Evolutionary conservation across 2,113 vertebrate genomes (phyloP).

Genomic region (Catharus minimus): DNA sequence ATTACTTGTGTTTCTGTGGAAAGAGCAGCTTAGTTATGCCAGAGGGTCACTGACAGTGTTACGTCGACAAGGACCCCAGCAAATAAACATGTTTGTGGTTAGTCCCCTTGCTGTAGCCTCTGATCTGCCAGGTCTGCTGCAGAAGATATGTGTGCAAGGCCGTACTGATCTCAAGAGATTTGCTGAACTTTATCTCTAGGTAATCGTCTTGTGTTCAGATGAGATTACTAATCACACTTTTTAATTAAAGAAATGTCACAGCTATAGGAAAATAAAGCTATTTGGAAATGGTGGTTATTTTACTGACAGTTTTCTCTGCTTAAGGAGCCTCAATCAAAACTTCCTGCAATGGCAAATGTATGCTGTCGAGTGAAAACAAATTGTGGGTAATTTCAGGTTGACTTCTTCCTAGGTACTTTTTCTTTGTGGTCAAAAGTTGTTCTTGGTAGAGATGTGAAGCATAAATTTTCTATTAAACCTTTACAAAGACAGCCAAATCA

Average conservation of each 20-base stretch:
- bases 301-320: not conserved
- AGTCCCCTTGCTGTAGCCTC: not conserved
- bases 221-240: not conserved
- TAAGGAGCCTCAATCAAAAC: not conserved
- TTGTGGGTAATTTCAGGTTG: not conserved
- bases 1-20: not conserved
- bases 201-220: not conserved
- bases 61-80: not conserved
- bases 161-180: not conserved
- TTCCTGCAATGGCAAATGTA: not conserved
- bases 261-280: not conserved
- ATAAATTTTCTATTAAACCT: not conserved
- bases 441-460: not conserved
- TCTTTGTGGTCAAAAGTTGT: not conserved
- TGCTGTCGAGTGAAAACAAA: not conserved
- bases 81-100: not conserved
- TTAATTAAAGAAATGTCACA: conserved; percentile 17
- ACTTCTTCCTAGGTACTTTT: not conserved
- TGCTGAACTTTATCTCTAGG: not conserved
- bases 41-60: not conserved
- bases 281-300: not conserved
- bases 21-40: not conserved
- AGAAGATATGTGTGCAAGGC: not conserved
- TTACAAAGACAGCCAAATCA: not conserved
- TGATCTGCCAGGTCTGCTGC: not conserved